Evolutionary conservation across 2,113 vertebrate species (phyloP).

Genomic region (Antigone vipio): DNA sequence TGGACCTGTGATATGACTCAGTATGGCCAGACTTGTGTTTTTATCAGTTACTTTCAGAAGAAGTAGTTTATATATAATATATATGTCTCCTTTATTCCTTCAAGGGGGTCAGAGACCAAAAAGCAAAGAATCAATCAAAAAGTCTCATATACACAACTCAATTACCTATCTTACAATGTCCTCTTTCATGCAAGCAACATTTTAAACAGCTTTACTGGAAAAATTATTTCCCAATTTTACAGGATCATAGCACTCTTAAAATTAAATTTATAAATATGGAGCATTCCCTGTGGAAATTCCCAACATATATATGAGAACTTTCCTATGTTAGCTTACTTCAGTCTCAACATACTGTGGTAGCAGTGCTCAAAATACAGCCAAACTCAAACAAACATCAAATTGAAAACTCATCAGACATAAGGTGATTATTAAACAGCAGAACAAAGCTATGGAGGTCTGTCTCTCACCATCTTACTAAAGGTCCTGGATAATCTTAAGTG

Average conservation of each 20-base stretch:
- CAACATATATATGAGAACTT: background rate
- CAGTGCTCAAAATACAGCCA: constrained; percentile 14
- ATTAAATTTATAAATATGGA: background rate
- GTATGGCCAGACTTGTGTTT: background rate
- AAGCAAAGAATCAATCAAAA: background rate
- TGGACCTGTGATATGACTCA: background rate
- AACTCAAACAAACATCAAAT: background rate
- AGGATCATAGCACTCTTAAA: background rate
- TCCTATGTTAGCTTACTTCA: background rate
- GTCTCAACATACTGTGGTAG: background rate
- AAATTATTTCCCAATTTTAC: background rate
- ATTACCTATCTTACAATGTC: background rate
- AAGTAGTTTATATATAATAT: background rate
- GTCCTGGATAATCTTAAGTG: constrained; percentile 15
- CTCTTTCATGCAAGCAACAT: background rate
- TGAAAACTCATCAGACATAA: background rate
- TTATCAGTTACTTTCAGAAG: background rate
- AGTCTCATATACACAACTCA: background rate
- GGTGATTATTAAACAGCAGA: background rate
- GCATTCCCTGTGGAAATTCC: background rate
- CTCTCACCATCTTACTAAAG: constrained; percentile 47
- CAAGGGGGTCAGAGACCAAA: background rate
- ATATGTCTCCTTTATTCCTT: background rate
- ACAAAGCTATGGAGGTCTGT: constrained; percentile 21
- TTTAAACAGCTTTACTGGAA: background rate